Base-by-base conservation (phyloP, 2,797 vertebrate species). In the Mus minutoides region DNA sequence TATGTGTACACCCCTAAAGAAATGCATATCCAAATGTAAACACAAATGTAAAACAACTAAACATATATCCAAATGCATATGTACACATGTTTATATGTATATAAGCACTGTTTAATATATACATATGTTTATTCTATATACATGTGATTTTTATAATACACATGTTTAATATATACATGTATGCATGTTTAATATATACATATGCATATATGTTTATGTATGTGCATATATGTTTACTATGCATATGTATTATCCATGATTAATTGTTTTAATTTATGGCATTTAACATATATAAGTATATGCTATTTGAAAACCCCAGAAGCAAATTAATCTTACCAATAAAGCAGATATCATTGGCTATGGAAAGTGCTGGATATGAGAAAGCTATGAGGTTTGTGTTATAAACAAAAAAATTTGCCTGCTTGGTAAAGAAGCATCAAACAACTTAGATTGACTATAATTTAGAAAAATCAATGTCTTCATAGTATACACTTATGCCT, bases 371-470 rank as follows among this genome's bases (percentile, higher is more conserved):
- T 76, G 43, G 49, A 40, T 43, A 37, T 43, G n/a, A 80, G 3
- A 12, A 82, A 93, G 52, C 29, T 40, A 71, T 14, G 56, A 22
- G 13, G 73, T 91, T 73, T 95, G 46, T 92, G 14, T 26, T 89
- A 24, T 40, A 82, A 11, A 75, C 6, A 80, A 43, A 95, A 95
- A 84, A 46, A 90, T 69, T 92, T 83, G 84, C 64, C 14, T 76
- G 4, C 13, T 7, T 94, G 31, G 13, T 88, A 80, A 96, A 88
- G 73, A 43, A 31, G 26, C 78, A 94, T 85, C 67, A 94, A 92
- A 88, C 58, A 80, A 88, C 52, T 90, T 93, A 24, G 37, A 84
- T 29, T 92, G 58, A 6, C 14, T 40, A 75, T 40, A 88, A 60
- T 64, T n/a, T 80, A 40, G 73, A 60, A 78, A 78, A 64, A 40